Percentiles rank a stretch among this genome's conserved stretches.
These are phyloP conservation scores for Cotesia glomerata DNA, from an alignment of 1,140 invertebrate species.

Conservation along the genomic window DNA sequence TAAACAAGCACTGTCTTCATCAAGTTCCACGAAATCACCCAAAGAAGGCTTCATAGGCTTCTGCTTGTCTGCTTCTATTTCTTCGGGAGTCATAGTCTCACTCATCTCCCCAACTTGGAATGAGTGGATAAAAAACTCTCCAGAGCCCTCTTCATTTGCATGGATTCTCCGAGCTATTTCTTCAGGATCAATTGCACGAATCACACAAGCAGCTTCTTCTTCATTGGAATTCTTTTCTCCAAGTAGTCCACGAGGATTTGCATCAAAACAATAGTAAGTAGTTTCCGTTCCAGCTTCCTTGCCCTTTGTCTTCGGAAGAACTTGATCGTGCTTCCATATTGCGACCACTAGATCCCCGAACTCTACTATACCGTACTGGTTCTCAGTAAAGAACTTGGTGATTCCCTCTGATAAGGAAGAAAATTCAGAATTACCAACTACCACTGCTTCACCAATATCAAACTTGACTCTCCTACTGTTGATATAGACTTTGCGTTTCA, in stretches of 20 bases:
- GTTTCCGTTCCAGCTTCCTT: slow-evolving; percentile 20
- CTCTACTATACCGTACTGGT: slow-evolving; percentile 48
- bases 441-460: slow-evolving; percentile 43
- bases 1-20: slow-evolving; percentile 44
- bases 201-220: slow-evolving; percentile 40
- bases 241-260: slow-evolving; percentile 40
- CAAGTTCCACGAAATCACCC: slow-evolving; percentile 38
- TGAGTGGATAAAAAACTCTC: slow-evolving; percentile 48
- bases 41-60: slow-evolving; percentile 44
- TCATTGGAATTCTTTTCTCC: slow-evolving; percentile 24
- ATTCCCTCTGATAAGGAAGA: slow-evolving; percentile 38
- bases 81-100: slow-evolving; percentile 45
- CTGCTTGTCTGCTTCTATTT: slow-evolving; percentile 48
- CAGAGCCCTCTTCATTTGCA: slow-evolving; percentile 19
- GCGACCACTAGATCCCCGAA: slow-evolving; percentile 37
- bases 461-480: slow-evolving; percentile 47
- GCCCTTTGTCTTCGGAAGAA: not conserved
- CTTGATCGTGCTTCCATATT: slow-evolving; percentile 47
- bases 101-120: slow-evolving; percentile 43
- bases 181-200: slow-evolving; percentile 37
- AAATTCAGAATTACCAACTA: slow-evolving; percentile 37
- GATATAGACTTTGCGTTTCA: slow-evolving; percentile 48
- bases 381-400: slow-evolving; percentile 43
- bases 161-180: slow-evolving; percentile 40
- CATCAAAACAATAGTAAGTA: slow-evolving; percentile 49